Evolutionary conservation across 2,888 invertebrate species (phyloP), one percentile per base, ranked within the genome.

Genomic region (Yponomeuta cagnagella): DNA sequence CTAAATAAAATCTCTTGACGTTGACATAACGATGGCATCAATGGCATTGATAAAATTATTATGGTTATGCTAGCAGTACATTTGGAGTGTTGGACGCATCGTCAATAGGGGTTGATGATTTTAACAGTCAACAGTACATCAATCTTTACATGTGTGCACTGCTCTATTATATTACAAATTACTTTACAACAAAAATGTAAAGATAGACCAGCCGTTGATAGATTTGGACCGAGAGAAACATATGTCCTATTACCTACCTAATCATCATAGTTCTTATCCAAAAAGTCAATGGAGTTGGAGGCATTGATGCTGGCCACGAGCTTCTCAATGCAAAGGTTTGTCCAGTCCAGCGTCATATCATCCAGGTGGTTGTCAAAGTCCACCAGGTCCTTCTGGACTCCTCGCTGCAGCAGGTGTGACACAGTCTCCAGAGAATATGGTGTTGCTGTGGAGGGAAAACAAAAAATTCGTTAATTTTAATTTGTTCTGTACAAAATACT

Each of bases 341-440:
- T 95, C 98, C 98, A 99, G 85, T 99, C 98, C 73, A 95, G 93
- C 31, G 95, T 93, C 63, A 97, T 94, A 84, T 99, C 96, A 86
- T 99, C 99, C 74, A 99, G 93, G 88, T 99, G 98, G 89, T 98
- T 98, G 90, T 99, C 99, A 84, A 99, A 99, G 88, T 99, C 99
- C 12, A 96, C 92, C n/a, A 99, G 89, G 77, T 95, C 94, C 72
- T 95, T 94, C 84, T 96, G 96, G 0, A 95, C 94, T 68, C 95
- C 94, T 48, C 94, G 91, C 78, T 96, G 95, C 64, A 98, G 86
- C 68, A 98, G 89, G 48, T 94, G 90, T 0, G 96, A 95, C 5
- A 96, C 95, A 0, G 95, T 93, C 73, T 95, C 94, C 64, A 96
- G 80, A 0, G 93, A 89, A 73, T 93, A 90, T 6, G 87, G 83